Evolutionary conservation across 1,140 invertebrate genomes (phyloP).

Genomic region (Cyrtorhinus lividipennis): DNA sequence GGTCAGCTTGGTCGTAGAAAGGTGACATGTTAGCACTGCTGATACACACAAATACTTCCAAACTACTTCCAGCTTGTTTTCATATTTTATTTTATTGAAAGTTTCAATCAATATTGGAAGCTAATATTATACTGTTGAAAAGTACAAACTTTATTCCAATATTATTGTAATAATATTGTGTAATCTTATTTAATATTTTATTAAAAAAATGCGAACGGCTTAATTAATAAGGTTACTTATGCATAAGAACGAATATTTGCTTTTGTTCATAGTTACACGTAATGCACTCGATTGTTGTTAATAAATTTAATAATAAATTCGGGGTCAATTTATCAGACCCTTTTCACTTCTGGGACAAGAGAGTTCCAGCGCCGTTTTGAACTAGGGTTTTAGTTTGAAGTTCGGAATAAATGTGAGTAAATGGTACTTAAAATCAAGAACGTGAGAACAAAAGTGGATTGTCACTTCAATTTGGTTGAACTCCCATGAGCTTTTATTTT

Average conservation of each 20-base stretch:
- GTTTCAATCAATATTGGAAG: not conserved
- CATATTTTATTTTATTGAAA: not conserved
- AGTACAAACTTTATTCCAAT: conserved; percentile 7
- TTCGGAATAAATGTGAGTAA: too few species aligned
- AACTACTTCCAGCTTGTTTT: not conserved
- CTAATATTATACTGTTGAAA: not conserved
- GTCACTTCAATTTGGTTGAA: too few species aligned
- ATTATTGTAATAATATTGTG: not conserved
- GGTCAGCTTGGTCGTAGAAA: not conserved
- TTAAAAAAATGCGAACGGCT: conserved; percentile 9
- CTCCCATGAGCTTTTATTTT: too few species aligned
- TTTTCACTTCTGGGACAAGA: too few species aligned
- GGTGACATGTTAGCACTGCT: not conserved
- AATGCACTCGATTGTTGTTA: conserved; percentile 9
- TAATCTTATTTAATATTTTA: not conserved
- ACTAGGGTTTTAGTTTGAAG: too few species aligned
- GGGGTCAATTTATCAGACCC: too few species aligned
- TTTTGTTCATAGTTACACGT: conserved; percentile 8
- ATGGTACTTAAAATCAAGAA: too few species aligned
- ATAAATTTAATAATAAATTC: conserved; percentile 10
- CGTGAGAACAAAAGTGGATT: too few species aligned
- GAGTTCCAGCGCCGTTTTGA: too few species aligned
- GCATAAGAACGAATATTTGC: conserved; percentile 8
- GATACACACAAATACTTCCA: not conserved
- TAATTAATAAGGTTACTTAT: not conserved